Evolutionary conservation across 2,113 vertebrate genomes (phyloP).

Genomic region (Neoarius graeffei): DNA sequence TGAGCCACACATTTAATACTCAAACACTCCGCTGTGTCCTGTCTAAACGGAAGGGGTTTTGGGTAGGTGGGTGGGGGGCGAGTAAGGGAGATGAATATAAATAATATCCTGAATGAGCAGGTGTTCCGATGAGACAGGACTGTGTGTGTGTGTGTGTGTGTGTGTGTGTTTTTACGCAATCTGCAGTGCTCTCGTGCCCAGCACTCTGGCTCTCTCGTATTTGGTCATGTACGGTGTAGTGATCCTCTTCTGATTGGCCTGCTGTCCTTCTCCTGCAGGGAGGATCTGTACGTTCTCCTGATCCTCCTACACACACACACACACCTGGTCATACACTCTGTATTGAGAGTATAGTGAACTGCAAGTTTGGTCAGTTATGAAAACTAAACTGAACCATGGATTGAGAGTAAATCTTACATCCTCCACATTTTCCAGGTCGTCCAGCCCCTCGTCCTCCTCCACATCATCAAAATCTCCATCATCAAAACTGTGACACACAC

Average conservation of each 20-base stretch:
- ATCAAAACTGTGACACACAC: slow-evolving; percentile 81
- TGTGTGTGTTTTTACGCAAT: slow-evolving; percentile 79
- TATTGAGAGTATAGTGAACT: neutral
- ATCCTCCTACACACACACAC: slow-evolving; percentile 79
- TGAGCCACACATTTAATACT: neutral
- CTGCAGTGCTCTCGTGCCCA: slow-evolving; percentile 93
- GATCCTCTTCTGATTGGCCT: slow-evolving; percentile 94
- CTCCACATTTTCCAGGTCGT: slow-evolving; percentile 91
- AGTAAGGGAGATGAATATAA: neutral
- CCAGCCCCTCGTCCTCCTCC: slow-evolving; percentile 93
- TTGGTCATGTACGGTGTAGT: slow-evolving; percentile 98
- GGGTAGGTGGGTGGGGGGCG: too few relatives aligned
- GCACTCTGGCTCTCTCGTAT: slow-evolving; percentile 90
- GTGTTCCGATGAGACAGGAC: neutral
- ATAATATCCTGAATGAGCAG: neutral
- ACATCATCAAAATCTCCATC: slow-evolving; percentile 95
- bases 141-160: neutral
- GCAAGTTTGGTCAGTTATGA: too few relatives aligned
- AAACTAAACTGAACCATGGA: neutral
- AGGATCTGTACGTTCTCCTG: slow-evolving; percentile 94
- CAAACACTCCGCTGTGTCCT: neutral
- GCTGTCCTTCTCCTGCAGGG: slow-evolving; percentile 88
- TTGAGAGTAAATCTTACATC: slow-evolving; percentile 76
- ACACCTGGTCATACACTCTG: neutral
- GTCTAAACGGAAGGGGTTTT: too few relatives aligned